Evolutionary conservation across 92 coral and sea anemone species (phyloP), one percentile per base, ranked within the genome.

Genomic region (Porites rus): DNA sequence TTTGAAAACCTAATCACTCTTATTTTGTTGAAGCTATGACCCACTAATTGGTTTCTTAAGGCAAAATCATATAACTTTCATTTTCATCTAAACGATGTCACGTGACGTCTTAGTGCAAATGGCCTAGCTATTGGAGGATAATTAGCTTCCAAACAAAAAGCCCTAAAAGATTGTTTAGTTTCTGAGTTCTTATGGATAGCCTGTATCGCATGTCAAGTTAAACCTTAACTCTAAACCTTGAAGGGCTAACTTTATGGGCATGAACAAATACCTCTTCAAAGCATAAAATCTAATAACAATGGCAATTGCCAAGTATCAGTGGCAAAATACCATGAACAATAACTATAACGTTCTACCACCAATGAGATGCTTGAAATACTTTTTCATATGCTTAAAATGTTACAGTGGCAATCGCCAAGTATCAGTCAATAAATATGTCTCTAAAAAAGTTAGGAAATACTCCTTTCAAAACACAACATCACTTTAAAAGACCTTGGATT

Each of bases 141-240:
- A 18, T 24, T 75, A 75, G 51, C 80, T 38, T 63, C 51, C 53
- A 59, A 77, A 59, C 53, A 74, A 19, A 77, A 61, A 11, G 43
- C 12, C 21, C 22, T 38, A 5, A 69, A 69, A 24, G 73, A 43
- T 69, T 8, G 12, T 8, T 53, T 53, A 53, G 59, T 72, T 2
- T 51, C 59, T 25, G 17, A 51, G 76, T 56, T 59, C 51, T 10
- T 18, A 72, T 50, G 76, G 76, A 74, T 12, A 74, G 38, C 31
- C 52, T 28, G 31, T 50, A 10, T 77, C 81, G 31, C 69, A 77
- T 54, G 31, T 59, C 81, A 77, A 77, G 81, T 77, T 59, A 59
- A 77, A 77, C 20, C 69, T 75, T 10, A 50, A 51, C 52, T 50
- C 4, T 76, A 56, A 77, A 25, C 81, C 69, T 77, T 77, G 54